A percentile compares a stretch with the other conserved stretches of the same genome.
Conservation (phyloP, 2,797 vertebrate genomes). For the Trichosurus vulpecula region DNA sequence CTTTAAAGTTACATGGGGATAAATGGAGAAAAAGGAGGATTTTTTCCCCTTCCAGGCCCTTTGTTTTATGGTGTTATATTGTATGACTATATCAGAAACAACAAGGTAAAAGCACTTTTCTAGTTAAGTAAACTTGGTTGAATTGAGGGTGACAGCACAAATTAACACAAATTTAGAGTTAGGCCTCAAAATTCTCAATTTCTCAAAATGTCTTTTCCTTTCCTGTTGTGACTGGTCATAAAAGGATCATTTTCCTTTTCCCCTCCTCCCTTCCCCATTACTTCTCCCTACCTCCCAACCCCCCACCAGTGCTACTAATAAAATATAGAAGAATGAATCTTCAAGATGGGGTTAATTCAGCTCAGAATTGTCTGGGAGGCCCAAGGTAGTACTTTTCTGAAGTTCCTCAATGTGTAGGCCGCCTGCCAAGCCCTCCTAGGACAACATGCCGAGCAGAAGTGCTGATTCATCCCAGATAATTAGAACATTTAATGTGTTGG, state of each 20-base stretch:
- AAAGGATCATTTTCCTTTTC: not conserved
- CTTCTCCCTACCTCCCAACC: not conserved
- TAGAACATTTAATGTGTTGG: not conserved
- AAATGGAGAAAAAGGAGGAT: not conserved
- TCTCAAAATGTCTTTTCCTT: not conserved
- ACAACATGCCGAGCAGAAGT: not conserved
- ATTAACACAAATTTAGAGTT: not conserved
- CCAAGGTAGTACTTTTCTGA: not conserved
- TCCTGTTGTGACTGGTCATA: not conserved
- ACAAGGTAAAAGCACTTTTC: not conserved
- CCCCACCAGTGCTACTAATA: not conserved
- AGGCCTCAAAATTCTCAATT: not conserved
- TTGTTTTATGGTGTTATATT: not conserved
- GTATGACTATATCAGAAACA: rapidly evolving
- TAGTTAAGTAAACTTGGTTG: not conserved
- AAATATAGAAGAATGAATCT: not conserved
- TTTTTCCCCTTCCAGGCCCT: not conserved
- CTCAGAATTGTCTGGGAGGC: not conserved
- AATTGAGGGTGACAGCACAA: not conserved
- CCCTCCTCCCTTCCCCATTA: not conserved
- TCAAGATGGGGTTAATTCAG: not conserved
- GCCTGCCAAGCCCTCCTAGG: not conserved
- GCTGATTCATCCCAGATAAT: constrained; percentile 38
- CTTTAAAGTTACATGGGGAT: not conserved
- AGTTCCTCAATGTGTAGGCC: not conserved